Conservation (phyloP, 1,140 invertebrate species). For the Bombus affinis region DNA sequence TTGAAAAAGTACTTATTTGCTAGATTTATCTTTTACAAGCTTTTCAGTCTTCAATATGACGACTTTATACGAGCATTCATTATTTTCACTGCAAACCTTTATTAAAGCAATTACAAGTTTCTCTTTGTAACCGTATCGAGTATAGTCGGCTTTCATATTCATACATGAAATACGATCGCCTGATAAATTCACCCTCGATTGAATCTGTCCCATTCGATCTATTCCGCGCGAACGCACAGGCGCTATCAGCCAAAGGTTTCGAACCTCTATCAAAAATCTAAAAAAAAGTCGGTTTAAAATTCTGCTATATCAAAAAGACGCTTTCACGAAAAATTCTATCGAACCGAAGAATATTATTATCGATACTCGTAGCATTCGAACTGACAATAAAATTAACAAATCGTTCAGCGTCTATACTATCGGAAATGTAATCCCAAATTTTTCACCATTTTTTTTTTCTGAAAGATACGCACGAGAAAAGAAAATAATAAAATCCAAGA, state of each 20-base stretch:
- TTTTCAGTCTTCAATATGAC: too few relatives aligned
- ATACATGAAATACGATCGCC: background rate
- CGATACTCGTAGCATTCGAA: background rate
- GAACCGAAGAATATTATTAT: background rate
- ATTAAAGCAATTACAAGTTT: background rate
- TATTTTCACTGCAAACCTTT: background rate
- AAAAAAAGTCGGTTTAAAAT: background rate
- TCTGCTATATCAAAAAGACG: background rate
- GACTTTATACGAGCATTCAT: background rate
- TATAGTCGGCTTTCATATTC: background rate
- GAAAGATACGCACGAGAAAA: background rate
- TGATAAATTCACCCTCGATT: slow-evolving; percentile 13
- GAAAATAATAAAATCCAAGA: too few relatives aligned
- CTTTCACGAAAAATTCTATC: background rate
- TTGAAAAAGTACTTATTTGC: too few relatives aligned
- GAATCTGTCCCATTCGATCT: slow-evolving; percentile 8
- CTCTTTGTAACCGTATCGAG: too few relatives aligned
- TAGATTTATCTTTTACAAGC: too few relatives aligned
- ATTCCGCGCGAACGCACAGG: background rate
- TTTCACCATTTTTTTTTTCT: too few relatives aligned
- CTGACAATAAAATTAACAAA: background rate
- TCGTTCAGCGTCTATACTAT: too few relatives aligned
- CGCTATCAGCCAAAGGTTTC: too few relatives aligned
- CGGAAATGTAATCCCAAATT: too few relatives aligned
- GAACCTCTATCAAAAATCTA: background rate